Conservation (phyloP, 2,113 vertebrate species). For the Mesoclemmys tuberculata region DNA sequence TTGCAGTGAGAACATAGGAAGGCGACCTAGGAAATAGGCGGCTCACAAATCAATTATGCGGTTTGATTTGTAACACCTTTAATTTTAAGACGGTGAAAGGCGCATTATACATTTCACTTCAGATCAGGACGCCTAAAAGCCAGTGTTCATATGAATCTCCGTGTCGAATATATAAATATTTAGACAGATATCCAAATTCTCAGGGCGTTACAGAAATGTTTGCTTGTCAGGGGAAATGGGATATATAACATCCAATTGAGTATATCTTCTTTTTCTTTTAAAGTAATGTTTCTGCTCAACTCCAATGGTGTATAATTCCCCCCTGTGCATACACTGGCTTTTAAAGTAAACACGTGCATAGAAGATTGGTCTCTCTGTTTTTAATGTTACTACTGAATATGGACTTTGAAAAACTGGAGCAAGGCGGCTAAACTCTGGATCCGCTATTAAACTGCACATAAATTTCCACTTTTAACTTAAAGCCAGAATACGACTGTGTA, state of each 20-base stretch:
- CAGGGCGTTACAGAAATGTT: constrained; percentile 71
- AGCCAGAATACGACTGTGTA: not conserved
- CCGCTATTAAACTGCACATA: constrained; percentile 39
- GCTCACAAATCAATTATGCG: not conserved
- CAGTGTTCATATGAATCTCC: constrained; percentile 20
- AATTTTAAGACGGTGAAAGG: constrained; percentile 58
- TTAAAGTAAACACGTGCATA: constrained; percentile 66
- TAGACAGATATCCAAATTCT: constrained; percentile 74
- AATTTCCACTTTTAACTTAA: constrained; percentile 36
- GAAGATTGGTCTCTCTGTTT: constrained; percentile 72
- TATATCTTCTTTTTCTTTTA: constrained; percentile 44
- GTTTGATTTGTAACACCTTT: constrained; percentile 1
- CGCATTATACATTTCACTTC: constrained; percentile 34
- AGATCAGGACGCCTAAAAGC: constrained; percentile 45
- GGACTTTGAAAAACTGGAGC: constrained; percentile 60
- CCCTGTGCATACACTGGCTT: constrained; percentile 62
- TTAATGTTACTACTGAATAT: constrained; percentile 62
- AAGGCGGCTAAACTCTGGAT: constrained; percentile 28
- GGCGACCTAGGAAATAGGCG: not conserved
- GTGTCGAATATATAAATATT: constrained; percentile 72
- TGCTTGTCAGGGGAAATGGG: constrained; percentile 77
- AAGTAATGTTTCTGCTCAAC: constrained; percentile 69
- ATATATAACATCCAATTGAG: constrained; percentile 75
- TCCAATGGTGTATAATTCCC: constrained; percentile 64
- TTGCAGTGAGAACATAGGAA: not conserved